Evolutionary conservation across 1,140 invertebrate genomes (phyloP).

Genomic region (Drosophila azteca): DNA sequence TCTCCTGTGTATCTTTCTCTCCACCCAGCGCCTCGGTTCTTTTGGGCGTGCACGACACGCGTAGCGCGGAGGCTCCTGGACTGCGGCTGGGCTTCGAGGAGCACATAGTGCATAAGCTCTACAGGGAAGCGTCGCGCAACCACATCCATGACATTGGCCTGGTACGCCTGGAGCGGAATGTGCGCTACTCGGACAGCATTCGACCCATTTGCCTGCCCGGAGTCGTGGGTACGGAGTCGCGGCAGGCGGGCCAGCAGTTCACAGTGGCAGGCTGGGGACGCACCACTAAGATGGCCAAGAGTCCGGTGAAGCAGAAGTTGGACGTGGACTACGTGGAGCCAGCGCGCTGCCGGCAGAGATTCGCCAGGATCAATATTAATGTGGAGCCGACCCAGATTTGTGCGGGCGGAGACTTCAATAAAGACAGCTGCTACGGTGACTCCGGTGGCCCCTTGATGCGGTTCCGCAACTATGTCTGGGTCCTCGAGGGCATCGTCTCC

Average conservation of each 20-base stretch:
- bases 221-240: slow-evolving; percentile 36
- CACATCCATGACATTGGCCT: slow-evolving; percentile 85
- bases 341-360: slow-evolving; percentile 43
- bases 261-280: slow-evolving; percentile 89
- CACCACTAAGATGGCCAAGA: slow-evolving; percentile 83
- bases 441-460: slow-evolving; percentile 89
- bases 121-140: slow-evolving; percentile 59
- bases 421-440: slow-evolving; percentile 88
- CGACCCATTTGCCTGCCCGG: slow-evolving; percentile 86
- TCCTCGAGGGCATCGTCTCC: slow-evolving; percentile 85
- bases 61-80: slow-evolving; percentile 73
- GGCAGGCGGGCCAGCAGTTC: slow-evolving; percentile 71
- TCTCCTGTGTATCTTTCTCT: background rate
- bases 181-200: slow-evolving; percentile 84
- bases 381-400: slow-evolving; percentile 85
- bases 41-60: slow-evolving; percentile 85
- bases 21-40: slow-evolving; percentile 78
- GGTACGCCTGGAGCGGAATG: slow-evolving; percentile 81
- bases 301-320: slow-evolving; percentile 68
- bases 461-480: slow-evolving; percentile 83
- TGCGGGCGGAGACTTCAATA: slow-evolving; percentile 85
- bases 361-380: slow-evolving; percentile 53
- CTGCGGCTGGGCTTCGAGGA: slow-evolving; percentile 81
- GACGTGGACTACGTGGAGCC: slow-evolving; percentile 55
- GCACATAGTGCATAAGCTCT: slow-evolving; percentile 83